Evolutionary conservation across 2,113 vertebrate genomes (phyloP).

Genomic region (Lates calcarifer): DNA sequence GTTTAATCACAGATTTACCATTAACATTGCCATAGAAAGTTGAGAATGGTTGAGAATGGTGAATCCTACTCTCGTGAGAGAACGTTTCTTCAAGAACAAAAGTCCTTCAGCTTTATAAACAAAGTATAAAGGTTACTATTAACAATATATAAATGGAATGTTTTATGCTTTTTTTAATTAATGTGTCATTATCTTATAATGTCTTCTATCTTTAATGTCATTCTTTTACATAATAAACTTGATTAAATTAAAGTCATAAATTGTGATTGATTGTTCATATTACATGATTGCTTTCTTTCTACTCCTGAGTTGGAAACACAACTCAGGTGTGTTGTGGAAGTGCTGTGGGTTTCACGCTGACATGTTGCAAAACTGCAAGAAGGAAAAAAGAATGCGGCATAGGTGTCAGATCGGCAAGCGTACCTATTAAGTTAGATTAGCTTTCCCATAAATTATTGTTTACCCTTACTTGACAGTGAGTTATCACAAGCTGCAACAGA

Average conservation of each 20-base stretch:
- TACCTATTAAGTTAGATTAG: not conserved
- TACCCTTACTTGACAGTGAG: not conserved
- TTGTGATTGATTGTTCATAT: constrained; percentile 10
- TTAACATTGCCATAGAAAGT: constrained; percentile 30
- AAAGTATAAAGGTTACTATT: constrained; percentile 72
- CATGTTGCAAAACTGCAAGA: not conserved
- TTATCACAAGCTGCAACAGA: not conserved
- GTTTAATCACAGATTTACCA: constrained; percentile 37
- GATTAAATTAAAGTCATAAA: constrained; percentile 69
- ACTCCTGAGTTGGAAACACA: not conserved
- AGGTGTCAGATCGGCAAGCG: no score
- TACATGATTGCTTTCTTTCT: not conserved
- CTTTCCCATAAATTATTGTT: not conserved
- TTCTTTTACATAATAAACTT: constrained; percentile 86
- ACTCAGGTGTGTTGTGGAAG: no score
- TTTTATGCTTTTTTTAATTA: constrained; percentile 64
- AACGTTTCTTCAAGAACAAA: constrained; percentile 60
- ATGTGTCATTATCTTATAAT: constrained; percentile 69
- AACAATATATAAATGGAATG: constrained; percentile 73
- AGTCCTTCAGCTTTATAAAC: constrained; percentile 66
- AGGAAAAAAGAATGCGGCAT: no score
- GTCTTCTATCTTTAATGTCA: constrained; percentile 77
- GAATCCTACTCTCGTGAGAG: constrained; percentile 27
- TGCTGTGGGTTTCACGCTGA: not conserved
- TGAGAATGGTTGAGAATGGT: constrained; percentile 28